Evolutionary conservation across 2,888 invertebrate species (phyloP), one percentile per base, ranked within the genome.

Genomic region (Hymenopus coronatus): DNA sequence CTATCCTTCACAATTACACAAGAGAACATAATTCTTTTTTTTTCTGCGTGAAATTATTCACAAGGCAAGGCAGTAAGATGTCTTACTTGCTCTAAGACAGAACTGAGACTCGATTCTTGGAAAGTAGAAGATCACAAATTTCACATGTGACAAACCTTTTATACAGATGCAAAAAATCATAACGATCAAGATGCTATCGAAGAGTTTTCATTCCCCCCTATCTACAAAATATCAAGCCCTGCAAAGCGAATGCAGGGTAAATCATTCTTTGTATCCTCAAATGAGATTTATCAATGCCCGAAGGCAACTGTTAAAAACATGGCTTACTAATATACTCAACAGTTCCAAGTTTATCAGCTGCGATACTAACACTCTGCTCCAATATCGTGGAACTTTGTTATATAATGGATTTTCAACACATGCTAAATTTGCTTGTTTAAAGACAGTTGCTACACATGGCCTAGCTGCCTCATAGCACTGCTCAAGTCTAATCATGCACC

Each of bases 31-130:
- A 84, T 85, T 85, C 33, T n/a, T 46, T 40, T 28, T 85, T 85
- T 85, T 40, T 46, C 33, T 40, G 46, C 46, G 85, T 33, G 83
- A 89, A 87, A 89, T 88, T 86, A 89, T 90, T 89, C 89, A 90
- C 89, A 90, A 89, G 90, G 88, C 90, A 90, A 90, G 90, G 90
- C 90, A 90, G 88, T 89, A 89, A 88, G 90, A 46, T 83, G 83
- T 88, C 88, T 85, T 88, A 88, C 89, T 88, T 90, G 89, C 89
- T 88, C 89, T 89, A 86, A 88, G 88, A 90, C 87, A 88, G 88
- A 88, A 82, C 84, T 88, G 89, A 89, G 88, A 89, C 88, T 86
- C 88, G 84, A 87, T 87, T 85, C 85, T 88, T 89, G 86, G 85
- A 89, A 90, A 89, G 85, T 81, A 85, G 88, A 88, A 90, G 87